Percentiles rank a stretch among this genome's conserved stretches.
These are phyloP conservation scores for Brachystomella parvula DNA, from an alignment of 1,140 invertebrate species.

Conservation along the genomic window DNA sequence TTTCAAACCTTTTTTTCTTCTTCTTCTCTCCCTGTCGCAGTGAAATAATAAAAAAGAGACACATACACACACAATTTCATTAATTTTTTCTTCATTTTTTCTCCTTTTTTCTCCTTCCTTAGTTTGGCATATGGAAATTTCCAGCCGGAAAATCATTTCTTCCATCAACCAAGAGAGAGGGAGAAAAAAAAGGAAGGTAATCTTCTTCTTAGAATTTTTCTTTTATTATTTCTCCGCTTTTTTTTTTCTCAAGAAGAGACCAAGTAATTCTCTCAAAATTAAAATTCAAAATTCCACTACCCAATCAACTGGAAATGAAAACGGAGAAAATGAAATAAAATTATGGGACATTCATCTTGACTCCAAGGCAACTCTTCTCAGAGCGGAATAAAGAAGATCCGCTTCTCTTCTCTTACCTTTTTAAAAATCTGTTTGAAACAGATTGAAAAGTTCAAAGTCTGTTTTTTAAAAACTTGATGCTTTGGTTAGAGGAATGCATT, in stretches of 20 bases:
- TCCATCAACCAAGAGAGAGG: not conserved
- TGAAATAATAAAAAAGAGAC: not conserved
- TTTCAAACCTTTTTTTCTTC: conserved; percentile 9
- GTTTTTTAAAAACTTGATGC: not conserved
- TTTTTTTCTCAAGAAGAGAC: not conserved
- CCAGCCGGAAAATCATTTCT: not conserved
- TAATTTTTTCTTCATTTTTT: conserved; percentile 15
- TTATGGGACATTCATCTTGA: no score
- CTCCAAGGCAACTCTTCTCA: not conserved
- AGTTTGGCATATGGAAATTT: not conserved
- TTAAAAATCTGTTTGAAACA: not conserved
- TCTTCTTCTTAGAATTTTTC: not conserved
- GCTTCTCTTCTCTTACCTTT: not conserved
- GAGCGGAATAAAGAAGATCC: not conserved
- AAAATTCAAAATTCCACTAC: not conserved
- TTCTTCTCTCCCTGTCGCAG: not conserved
- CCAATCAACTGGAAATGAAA: not conserved
- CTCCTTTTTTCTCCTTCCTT: not conserved
- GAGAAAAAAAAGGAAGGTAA: not conserved
- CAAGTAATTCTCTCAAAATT: not conserved
- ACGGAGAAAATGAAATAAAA: no score
- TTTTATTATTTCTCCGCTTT: not conserved
- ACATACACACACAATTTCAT: conserved; percentile 11
- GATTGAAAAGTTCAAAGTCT: not conserved
- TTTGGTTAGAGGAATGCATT: not conserved